A percentile compares a stretch with the other conserved stretches of the same genome.
Evolutionary conservation across 2,797 vertebrate species (phyloP).

Genomic region (Gephyroberyx darwinii): DNA sequence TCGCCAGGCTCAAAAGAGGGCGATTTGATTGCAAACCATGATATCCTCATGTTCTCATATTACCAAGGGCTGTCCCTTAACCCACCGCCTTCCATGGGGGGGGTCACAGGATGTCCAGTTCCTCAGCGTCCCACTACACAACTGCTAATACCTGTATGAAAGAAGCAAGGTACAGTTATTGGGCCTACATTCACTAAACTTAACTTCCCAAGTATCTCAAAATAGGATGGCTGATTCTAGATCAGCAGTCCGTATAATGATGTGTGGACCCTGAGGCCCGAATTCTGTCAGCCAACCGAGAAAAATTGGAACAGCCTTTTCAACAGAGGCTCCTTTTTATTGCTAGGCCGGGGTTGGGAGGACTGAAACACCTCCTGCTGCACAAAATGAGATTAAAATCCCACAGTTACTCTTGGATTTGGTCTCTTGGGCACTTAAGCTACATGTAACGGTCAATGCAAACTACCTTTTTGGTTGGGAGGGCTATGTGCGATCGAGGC

Average conservation of each 20-base stretch:
- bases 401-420: slow-evolving; percentile 10
- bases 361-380: slow-evolving; percentile 22
- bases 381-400: slow-evolving; percentile 2
- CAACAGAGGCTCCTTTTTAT: background rate
- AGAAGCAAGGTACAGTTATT: slow-evolving; percentile 13
- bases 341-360: background rate
- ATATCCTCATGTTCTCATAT: slow-evolving; percentile 28
- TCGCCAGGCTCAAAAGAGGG: slow-evolving; percentile 4
- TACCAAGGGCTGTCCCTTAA: slow-evolving; percentile 16
- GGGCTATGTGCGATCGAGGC: background rate
- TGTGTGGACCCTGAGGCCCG: no score
- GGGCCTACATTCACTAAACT: background rate
- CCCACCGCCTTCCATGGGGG: background rate
- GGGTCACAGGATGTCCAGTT: slow-evolving; percentile 36
- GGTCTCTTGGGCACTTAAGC: slow-evolving; percentile 26
- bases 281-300: background rate
- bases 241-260: no score
- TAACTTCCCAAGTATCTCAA: background rate
- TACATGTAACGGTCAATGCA: slow-evolving; percentile 23
- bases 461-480: slow-evolving; percentile 26
- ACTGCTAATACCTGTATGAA: background rate
- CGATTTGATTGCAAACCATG: background rate
- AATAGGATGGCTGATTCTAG: no score
- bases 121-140: background rate
- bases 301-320: background rate